Conservation (phyloP, 2,113 vertebrate genomes). For the Lepus americanus region DNA sequence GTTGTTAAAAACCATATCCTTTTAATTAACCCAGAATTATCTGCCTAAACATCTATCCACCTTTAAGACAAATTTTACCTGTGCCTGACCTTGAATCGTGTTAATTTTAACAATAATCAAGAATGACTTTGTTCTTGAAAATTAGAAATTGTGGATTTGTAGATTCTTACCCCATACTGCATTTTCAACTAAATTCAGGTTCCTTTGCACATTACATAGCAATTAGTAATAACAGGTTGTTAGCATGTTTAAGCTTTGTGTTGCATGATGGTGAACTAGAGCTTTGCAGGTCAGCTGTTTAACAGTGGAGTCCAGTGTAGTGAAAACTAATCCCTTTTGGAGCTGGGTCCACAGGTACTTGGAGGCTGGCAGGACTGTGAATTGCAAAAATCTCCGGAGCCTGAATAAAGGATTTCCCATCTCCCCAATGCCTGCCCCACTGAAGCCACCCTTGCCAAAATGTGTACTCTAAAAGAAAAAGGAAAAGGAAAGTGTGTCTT, state of each 20-base stretch:
- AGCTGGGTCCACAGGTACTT: background rate
- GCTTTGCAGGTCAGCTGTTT: background rate
- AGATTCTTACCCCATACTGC: background rate
- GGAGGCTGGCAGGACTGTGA: background rate
- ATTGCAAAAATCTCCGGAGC: background rate
- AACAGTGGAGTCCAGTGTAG: background rate
- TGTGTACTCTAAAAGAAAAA: background rate
- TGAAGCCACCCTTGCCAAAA: background rate
- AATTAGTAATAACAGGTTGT: background rate
- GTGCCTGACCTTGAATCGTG: constrained; percentile 19
- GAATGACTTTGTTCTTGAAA: constrained; percentile 51
- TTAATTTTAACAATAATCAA: constrained; percentile 40
- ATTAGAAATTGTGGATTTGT: constrained; percentile 6
- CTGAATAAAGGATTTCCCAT: background rate
- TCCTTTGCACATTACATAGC: background rate
- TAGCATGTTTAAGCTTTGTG: background rate
- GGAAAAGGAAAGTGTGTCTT: background rate
- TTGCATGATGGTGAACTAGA: background rate
- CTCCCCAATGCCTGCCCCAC: background rate
- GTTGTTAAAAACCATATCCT: background rate
- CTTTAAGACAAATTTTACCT: constrained; percentile 55
- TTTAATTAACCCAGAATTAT: constrained; percentile 30
- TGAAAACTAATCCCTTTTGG: background rate
- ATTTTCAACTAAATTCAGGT: background rate
- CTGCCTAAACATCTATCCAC: constrained; percentile 1